Base-by-base conservation (phyloP, 2,797 vertebrate species). In the Leptoclinus maculatus region DNA sequence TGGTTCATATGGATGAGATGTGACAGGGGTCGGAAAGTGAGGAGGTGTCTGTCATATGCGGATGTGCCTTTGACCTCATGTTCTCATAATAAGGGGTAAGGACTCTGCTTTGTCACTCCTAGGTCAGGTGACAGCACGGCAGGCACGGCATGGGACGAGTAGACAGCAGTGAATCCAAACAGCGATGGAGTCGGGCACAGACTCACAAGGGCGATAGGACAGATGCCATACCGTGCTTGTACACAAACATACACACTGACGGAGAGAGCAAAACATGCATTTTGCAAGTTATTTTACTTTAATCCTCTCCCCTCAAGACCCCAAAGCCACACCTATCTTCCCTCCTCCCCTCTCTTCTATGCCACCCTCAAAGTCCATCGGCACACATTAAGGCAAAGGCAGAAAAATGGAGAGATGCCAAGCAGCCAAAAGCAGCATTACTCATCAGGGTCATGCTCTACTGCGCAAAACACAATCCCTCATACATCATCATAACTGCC, bases 401-500 rank as follows among this genome's bases (percentile, higher is more conserved):
- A 82, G 93, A 95, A 93, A 95, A 96, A 94, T 94, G 95, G 95
- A 94, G 95, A 69, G 95, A 89, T 89, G 92, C 96, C 96, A 96
- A 93, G 95, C 94, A 94, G 96, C 96, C 95, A 91, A 95, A 95
- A 96, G 95, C 95, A 96, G 96, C 96, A 97, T 97, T 97, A 96
- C 95, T 98, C 97, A 97, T 95, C 94, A 92, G 96, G 94, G 97
- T 98, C 97, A 98, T 95, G 96, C 96, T 96, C 94, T 95, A 95
- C 96, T 96, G 96, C 94, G 89, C 97, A 97, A 98, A 98, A 98
- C 97, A 97, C 97, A 97, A 96, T 96, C 96, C 96, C 97, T 97
- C 97, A 97, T 98, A 97, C 94, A 98, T 98, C 97, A 98, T 97
- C 96, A 96, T 97, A 98, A 98, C 96, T 97, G 97, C 97, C 97